Evolutionary conservation across 2,113 vertebrate species (phyloP), one percentile per base, ranked within the genome.

Genomic region (Reinhardtius hippoglossoides): DNA sequence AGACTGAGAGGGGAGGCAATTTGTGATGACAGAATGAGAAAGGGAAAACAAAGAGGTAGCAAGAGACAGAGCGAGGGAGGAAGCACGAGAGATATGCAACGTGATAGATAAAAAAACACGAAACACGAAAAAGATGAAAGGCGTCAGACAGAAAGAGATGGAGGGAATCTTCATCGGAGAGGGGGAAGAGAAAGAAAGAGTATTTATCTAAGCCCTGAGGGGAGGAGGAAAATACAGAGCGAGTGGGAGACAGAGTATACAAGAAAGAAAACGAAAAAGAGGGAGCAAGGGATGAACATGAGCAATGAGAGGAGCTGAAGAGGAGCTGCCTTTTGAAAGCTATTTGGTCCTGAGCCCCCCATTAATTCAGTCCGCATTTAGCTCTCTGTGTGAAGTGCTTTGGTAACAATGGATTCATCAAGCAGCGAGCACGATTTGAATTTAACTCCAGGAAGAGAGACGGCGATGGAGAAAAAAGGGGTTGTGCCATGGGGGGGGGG

Each of bases 401-500:
- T 52, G 40, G 78, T 89, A 86, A 90, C 83, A 88, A 89, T 78
- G 78, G 84, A 81, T 87, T 87, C 82, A 88, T 90, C 86, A 87
- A 73, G 80, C 76, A 82, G 73, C 68, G 74, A 48, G 64, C 59
- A 52, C 16, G 9, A 81, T 89, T 72, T 86, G 84, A 84, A 80
- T 74, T 66, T 70, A 73, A 88, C 80, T 82, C 65, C 27, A 73
- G 75, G 59, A 73, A 76, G 54, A 61, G 67, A 76, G 62, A 66
- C 20, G 6, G 52, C 5, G 37, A 42, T 46, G 37, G 48, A 35
- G 48, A 24, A 24, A 35, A 31, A 63, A 59, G 31, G 1, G 44
- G 52, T 40, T 3, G 15, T 14, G 8, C 5, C 26, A 0, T 4
- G 58, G 35, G 26, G 26, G 21, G 37, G 35, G 5, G 9, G 20